Evolutionary conservation across 2,113 vertebrate species (phyloP).

Genomic region (Actinemys pallida): DNA sequence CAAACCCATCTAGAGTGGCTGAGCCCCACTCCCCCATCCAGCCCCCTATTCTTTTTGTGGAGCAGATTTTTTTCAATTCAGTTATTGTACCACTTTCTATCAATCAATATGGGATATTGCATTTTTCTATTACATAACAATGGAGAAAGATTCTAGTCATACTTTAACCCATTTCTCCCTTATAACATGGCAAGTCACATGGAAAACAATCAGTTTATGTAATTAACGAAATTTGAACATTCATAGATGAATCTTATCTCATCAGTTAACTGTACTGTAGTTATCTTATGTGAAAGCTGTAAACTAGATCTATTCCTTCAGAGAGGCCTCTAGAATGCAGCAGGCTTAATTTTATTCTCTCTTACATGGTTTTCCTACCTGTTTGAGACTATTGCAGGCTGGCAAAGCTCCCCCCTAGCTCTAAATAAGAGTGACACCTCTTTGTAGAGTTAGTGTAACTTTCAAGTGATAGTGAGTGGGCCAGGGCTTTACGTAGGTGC

Average conservation of each 20-base stretch:
- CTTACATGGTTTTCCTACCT: not conserved
- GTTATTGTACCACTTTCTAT: slow-evolving; percentile 28
- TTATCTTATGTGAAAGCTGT: not conserved
- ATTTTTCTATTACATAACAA: not conserved
- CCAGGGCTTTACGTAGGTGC: not conserved
- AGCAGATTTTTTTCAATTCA: slow-evolving; percentile 23
- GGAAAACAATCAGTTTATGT: not conserved
- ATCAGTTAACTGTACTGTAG: not conserved
- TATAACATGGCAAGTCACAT: not conserved
- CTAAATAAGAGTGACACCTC: not conserved
- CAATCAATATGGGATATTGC: slow-evolving; percentile 27
- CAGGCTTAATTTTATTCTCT: not conserved
- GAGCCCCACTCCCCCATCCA: not conserved
- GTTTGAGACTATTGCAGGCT: not conserved
- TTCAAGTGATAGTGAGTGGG: not conserved
- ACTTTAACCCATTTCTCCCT: not conserved
- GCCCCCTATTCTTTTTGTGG: not conserved
- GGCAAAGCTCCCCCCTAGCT: not conserved
- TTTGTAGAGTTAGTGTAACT: not conserved
- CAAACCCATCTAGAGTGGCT: slow-evolving; percentile 66
- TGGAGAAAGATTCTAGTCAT: not conserved
- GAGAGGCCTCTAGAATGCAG: not conserved
- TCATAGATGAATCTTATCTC: not conserved
- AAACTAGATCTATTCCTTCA: not conserved
- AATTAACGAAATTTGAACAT: not conserved